Conservation (phyloP, 2,797 vertebrate genomes). For the Malurus splendens region DNA sequence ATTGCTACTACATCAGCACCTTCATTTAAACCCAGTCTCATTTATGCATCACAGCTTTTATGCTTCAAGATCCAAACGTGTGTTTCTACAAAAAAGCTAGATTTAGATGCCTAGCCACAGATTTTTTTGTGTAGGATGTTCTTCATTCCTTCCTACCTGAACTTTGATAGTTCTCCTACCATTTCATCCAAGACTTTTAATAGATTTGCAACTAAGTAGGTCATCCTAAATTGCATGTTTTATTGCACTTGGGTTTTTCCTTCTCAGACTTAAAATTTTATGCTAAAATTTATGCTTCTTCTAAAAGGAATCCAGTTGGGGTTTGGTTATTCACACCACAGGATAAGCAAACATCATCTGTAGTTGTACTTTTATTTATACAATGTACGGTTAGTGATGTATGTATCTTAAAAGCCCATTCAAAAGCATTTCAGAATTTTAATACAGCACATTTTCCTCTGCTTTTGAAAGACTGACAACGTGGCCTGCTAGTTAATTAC, state of each 20-base stretch:
- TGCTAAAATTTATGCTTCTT: background rate
- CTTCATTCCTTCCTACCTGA: slow-evolving; percentile 40
- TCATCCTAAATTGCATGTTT: background rate
- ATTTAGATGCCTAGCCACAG: background rate
- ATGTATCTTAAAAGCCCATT: background rate
- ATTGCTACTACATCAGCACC: slow-evolving; percentile 38
- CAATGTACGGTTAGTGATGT: background rate
- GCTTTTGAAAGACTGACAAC: background rate
- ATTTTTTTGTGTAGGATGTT: slow-evolving; percentile 32
- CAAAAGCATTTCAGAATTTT: background rate
- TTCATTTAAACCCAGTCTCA: slow-evolving; percentile 6
- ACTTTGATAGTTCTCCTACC: background rate
- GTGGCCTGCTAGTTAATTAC: background rate
- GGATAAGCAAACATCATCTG: background rate
- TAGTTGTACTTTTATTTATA: background rate
- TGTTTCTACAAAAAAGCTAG: background rate
- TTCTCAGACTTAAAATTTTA: background rate
- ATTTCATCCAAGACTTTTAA: background rate
- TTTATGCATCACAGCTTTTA: slow-evolving; percentile 25
- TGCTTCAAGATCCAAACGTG: background rate
- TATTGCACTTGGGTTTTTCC: background rate
- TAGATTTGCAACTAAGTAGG: background rate
- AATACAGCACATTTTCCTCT: background rate
- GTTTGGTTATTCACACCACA: background rate
- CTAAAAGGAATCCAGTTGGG: background rate